phyloP scores from a whole-genome alignment of 2,797 vertebrate species.

The Hemibagrus guttatus region DNA sequence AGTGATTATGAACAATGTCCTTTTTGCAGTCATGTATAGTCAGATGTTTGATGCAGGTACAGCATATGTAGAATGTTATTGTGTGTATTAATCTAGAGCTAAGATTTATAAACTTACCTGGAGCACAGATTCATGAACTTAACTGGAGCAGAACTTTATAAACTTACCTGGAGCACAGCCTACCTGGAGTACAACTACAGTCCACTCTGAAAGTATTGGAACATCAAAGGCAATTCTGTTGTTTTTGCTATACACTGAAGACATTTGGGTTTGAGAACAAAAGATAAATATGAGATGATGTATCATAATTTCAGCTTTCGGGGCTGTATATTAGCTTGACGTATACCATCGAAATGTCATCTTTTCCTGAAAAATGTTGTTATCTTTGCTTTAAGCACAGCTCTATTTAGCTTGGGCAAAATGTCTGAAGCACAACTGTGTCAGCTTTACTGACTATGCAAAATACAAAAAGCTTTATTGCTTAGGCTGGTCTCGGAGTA shows the following conservation, averaged over 20 bases:
- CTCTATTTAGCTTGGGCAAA: not conserved
- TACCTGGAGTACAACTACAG: not conserved
- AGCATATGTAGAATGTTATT: too few species aligned
- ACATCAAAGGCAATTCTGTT: not conserved
- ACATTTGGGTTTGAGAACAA: not conserved
- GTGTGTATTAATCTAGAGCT: too few species aligned
- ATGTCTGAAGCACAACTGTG: not conserved
- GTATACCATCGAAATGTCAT: too few species aligned
- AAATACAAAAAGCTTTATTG: conserved; percentile 36
- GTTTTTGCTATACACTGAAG: not conserved
- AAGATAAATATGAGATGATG: not conserved
- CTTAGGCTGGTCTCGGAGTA: not conserved
- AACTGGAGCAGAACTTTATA: not conserved
- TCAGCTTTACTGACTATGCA: conserved; percentile 19
- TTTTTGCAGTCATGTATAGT: too few species aligned
- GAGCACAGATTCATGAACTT: not conserved
- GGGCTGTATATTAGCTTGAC: not conserved
- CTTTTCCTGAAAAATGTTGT: not conserved
- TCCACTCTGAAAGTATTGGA: not conserved
- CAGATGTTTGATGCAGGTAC: too few species aligned
- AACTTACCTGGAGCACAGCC: not conserved
- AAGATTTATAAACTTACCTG: not conserved
- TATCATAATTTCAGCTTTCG: not conserved
- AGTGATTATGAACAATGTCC: too few species aligned
- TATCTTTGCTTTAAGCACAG: not conserved